Percentiles rank a stretch among this genome's conserved stretches.
phyloP scores from a whole-genome alignment of 2,797 vertebrate genomes.

The Propithecus deckenii region DNA sequence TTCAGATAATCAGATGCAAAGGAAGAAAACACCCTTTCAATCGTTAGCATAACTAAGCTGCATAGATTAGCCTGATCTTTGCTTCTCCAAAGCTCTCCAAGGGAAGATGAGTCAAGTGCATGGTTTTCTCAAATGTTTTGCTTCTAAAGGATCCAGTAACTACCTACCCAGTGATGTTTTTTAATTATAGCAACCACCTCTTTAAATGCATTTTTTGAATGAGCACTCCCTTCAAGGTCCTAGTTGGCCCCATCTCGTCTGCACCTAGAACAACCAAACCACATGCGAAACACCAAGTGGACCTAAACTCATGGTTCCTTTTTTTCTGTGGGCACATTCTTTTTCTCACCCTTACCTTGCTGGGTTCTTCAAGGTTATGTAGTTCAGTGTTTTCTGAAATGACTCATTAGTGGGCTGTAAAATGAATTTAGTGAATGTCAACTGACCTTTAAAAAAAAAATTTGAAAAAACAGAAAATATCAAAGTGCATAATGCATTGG shows the following conservation, averaged over 20 bases:
- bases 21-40: constrained; percentile 8
- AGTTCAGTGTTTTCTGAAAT: neutral
- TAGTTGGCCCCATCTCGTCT: neutral
- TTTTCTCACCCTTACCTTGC: neutral
- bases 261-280: neutral
- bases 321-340: neutral
- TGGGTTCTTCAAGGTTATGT: neutral
- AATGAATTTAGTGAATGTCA: neutral
- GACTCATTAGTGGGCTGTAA: neutral
- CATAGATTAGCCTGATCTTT: constrained; percentile 43
- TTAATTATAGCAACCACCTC: constrained; percentile 60
- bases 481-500: neutral
- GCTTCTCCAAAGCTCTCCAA: constrained; percentile 44
- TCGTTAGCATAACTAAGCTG: constrained; percentile 20
- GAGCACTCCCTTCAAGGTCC: neutral
- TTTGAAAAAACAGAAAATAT: neutral
- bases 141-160: constrained; percentile 57
- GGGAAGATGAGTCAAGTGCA: constrained; percentile 33
- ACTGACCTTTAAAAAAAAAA: neutral
- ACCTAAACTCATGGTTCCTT: neutral
- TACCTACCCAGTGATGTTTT: constrained; percentile 47
- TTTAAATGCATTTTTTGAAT: neutral
- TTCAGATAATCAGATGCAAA: constrained; percentile 55
- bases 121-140: constrained; percentile 50
- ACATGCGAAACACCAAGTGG: neutral